Percentiles rank a stretch among this genome's conserved stretches.
Conservation (phyloP, 2,888 invertebrate genomes). For the Ametastegia equiseti region DNA sequence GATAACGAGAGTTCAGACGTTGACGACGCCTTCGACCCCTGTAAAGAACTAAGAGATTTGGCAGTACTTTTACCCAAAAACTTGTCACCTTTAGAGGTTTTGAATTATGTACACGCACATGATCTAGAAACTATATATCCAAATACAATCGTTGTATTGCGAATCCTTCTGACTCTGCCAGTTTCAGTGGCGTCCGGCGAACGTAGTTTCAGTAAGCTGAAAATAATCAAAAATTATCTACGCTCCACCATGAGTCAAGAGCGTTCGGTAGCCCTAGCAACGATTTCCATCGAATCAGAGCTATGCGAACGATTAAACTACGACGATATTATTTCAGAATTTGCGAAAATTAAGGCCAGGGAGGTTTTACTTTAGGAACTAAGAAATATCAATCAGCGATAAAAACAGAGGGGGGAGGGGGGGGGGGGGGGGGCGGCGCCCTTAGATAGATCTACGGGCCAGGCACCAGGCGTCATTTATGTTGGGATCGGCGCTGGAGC, state of each 20-base stretch:
- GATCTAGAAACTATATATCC: background rate
- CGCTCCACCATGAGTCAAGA: constrained; percentile 52
- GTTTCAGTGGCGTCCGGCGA: constrained; percentile 54
- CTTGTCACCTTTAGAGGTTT: background rate
- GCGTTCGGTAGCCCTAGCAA: constrained; percentile 50
- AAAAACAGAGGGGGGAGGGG: background rate
- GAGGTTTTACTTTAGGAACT: constrained; percentile 52
- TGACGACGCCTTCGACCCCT: constrained; percentile 25
- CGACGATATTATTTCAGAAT: constrained; percentile 59
- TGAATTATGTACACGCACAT: background rate
- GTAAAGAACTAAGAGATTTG: background rate
- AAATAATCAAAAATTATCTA: constrained; percentile 54
- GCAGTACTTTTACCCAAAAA: background rate
- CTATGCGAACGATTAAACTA: constrained; percentile 60
- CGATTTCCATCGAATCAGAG: constrained; percentile 63
- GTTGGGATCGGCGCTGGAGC: background rate
- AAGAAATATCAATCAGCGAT: background rate
- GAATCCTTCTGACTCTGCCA: constrained; percentile 52
- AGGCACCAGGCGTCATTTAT: background rate
- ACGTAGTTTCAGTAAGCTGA: constrained; percentile 52
- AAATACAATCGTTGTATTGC: constrained; percentile 49
- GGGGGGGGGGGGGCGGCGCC: background rate
- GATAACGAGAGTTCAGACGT: constrained; percentile 54
- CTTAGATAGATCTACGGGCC: background rate
- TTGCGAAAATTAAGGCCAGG: constrained; percentile 59